phyloP scores from a whole-genome alignment of 2,888 invertebrate species.

The Cyclophora punctaria region DNA sequence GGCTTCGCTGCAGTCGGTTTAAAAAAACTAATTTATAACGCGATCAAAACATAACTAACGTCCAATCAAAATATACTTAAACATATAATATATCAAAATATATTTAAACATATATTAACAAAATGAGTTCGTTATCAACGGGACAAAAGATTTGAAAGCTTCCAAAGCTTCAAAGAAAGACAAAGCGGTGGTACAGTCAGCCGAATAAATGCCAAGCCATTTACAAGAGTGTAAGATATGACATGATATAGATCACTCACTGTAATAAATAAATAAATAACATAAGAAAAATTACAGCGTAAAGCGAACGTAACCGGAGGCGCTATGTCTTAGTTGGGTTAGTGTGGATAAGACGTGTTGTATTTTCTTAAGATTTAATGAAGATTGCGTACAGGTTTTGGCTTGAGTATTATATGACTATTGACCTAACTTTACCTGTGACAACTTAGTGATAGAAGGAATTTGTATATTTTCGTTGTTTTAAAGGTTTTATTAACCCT shows the following conservation, averaged over 20 bases:
- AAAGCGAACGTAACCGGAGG: constrained; percentile 75
- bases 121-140: constrained; percentile 21
- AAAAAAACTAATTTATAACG: too few relatives aligned
- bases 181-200: constrained; percentile 26
- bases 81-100: constrained; percentile 10
- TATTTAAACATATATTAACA: constrained; percentile 6
- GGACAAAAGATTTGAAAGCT: constrained; percentile 25
- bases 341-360: constrained; percentile 33
- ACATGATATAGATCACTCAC: constrained; percentile 74
- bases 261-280: constrained; percentile 76
- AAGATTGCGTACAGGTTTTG: too few relatives aligned
- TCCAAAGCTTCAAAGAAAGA: constrained; percentile 23
- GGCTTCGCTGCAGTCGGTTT: too few relatives aligned
- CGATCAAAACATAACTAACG: constrained; percentile 5
- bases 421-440: too few relatives aligned
- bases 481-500: too few relatives aligned
- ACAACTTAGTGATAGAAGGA: too few relatives aligned
- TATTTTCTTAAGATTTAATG: too few relatives aligned
- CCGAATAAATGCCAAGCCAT: constrained; percentile 66
- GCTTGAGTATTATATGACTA: too few relatives aligned
- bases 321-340: constrained; percentile 37
- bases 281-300: constrained; percentile 74
- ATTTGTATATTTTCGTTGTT: too few relatives aligned
- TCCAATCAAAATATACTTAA: constrained; percentile 15
- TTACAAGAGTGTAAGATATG: constrained; percentile 75